Percentiles rank a stretch among this genome's conserved stretches.
These are phyloP conservation scores for Sminthurides bifidus DNA, from an alignment of 1,140 invertebrate species.

Conservation along the genomic window DNA sequence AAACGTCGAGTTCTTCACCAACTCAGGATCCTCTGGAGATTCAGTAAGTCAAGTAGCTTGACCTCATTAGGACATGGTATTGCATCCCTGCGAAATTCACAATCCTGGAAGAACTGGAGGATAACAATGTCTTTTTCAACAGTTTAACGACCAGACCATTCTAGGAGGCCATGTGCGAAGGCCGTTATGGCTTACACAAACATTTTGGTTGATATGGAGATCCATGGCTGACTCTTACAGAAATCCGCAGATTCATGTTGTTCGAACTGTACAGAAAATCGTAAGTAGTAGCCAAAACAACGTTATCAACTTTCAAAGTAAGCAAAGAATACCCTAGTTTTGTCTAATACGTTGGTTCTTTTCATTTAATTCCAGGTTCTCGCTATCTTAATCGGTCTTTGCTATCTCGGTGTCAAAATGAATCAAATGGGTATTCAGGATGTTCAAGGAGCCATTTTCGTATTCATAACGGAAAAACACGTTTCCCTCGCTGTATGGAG, in stretches of 20 bases:
- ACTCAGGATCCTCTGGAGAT: not conserved
- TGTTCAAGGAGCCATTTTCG: slow-evolving; percentile 66
- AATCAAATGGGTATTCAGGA: slow-evolving; percentile 68
- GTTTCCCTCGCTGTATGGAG: slow-evolving; percentile 73
- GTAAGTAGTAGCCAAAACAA: slow-evolving; percentile 37
- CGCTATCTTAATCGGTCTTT: slow-evolving; percentile 61
- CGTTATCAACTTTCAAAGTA: not conserved
- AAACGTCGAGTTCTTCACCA: not conserved
- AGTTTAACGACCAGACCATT: slow-evolving; percentile 9
- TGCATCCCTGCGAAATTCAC: too few species aligned
- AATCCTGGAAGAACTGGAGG: too few species aligned
- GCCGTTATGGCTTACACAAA: slow-evolving; percentile 49
- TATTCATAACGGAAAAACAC: slow-evolving; percentile 76
- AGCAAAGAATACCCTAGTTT: not conserved
- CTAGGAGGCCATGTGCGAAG: slow-evolving; percentile 34
- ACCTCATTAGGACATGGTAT: too few species aligned
- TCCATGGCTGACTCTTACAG: slow-evolving; percentile 53
- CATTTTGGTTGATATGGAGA: slow-evolving; percentile 56
- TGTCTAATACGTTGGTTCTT: not conserved
- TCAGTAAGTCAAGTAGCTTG: slow-evolving; percentile 17
- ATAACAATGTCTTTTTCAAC: not conserved
- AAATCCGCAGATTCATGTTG: slow-evolving; percentile 56
- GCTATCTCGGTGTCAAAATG: slow-evolving; percentile 49
- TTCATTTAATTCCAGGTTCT: slow-evolving; percentile 35
- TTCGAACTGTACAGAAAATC: slow-evolving; percentile 62